Base-by-base conservation (phyloP, 2,888 invertebrate genomes). In the Magallana nippona region DNA sequence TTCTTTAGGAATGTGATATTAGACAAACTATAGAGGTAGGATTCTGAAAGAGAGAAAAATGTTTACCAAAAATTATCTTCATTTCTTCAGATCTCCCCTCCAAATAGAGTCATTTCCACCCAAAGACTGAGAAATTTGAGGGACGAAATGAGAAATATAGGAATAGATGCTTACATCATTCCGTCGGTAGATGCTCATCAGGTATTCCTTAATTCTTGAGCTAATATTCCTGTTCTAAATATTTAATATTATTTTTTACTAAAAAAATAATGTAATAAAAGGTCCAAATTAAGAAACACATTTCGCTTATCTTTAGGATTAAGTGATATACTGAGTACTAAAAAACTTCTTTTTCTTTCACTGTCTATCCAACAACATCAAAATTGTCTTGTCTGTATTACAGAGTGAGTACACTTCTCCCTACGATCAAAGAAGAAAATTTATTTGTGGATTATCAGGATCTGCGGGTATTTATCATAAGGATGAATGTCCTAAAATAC, bases 401-500 rank as follows among this genome's bases (percentile, higher is more conserved):
- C 91, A 97, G 96, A 97, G 97, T 91, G 97, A 97, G 93, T 96
- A 96, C 89, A 96, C 97, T 0, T 96, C 96, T 55, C 95, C 95
- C 0, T 96, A 96, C 82, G 98, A 98, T 92, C 96, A 96, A 92
- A 95, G 98, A n/a, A 94, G 97, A 84, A 95, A 96, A 91, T 98
- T 96, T 94, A 95, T 98, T 82, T 96, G 97, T 55, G 98, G 97
- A 0, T 98, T 97, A 95, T 96, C 96, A 63, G 98, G 98, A 0
- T 96, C 96, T 11, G 95, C 95, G 56, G 97, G 97, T 92, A 87
- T 55, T 85, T 82, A 55, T 44, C 44, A 44, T 44, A 5, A 44
- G 3, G 3, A 5, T 0, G 44, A 44, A 5, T 8, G 8, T 44
- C 8, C 13, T n/a, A 5, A 44, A 44, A 44, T 44, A 13, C 22